phyloP scores from a whole-genome alignment of 1,140 invertebrate genomes.

The Bombus superbus region DNA sequence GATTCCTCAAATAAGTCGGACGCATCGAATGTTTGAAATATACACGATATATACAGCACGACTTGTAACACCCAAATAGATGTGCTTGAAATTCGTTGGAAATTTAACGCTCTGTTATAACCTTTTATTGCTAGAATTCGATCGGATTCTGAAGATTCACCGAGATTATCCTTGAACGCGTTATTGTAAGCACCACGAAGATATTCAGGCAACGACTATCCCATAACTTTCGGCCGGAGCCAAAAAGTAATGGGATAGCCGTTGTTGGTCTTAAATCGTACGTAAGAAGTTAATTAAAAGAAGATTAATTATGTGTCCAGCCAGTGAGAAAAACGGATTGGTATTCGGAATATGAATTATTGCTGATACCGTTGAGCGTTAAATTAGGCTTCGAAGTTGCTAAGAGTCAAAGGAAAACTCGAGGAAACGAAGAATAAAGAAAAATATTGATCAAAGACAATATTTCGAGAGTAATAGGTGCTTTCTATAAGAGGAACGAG shows the following conservation, averaged over 20 bases:
- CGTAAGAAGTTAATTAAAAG: neutral
- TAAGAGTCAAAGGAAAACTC: constrained; percentile 21
- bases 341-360: constrained; percentile 25
- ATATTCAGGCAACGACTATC: constrained; percentile 59
- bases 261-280: constrained; percentile 28
- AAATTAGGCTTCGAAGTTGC: constrained; percentile 2
- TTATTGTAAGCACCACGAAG: constrained; percentile 22
- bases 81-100: neutral
- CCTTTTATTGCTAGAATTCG: constrained; percentile 3
- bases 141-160: neutral
- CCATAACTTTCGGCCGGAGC: constrained; percentile 39
- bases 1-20: neutral
- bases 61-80: neutral
- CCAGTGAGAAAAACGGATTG: neutral
- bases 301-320: neutral
- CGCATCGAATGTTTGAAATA: neutral
- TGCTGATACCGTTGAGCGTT: constrained; percentile 6
- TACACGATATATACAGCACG: neutral
- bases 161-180: neutral
- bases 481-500: neutral
- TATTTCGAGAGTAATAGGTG: too few species aligned
- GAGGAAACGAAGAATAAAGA: neutral
- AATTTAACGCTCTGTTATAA: constrained; percentile 16
- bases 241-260: constrained; percentile 66
- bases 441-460: neutral